These are phyloP conservation scores for Oxyteleia sp. DNA, from an alignment of 2,888 invertebrate species.

Conservation along the genomic window DNA sequence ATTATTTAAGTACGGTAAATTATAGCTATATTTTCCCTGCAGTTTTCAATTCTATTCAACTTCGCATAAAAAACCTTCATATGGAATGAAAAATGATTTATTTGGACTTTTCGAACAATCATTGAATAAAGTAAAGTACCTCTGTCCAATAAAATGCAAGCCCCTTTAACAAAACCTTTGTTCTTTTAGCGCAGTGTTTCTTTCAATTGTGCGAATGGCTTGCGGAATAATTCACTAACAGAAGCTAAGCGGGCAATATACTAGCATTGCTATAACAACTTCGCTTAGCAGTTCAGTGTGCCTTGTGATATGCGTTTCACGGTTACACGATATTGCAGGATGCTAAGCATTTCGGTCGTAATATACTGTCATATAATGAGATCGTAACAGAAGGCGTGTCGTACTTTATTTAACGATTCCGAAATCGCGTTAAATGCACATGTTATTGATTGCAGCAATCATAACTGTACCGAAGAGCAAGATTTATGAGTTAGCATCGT, in stretches of 20 bases:
- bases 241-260: slow-evolving; percentile 46
- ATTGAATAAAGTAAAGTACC: slow-evolving; percentile 20
- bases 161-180: slow-evolving; percentile 32
- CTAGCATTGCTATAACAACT: slow-evolving; percentile 28
- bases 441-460: slow-evolving; percentile 63
- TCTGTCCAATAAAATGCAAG: slow-evolving; percentile 4
- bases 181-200: slow-evolving; percentile 30
- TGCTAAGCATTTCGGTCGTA: slow-evolving; percentile 64
- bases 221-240: slow-evolving; percentile 35
- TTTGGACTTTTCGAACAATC: not conserved
- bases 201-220: slow-evolving; percentile 38
- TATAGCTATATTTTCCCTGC: too few species aligned
- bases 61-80: too few species aligned
- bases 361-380: slow-evolving; percentile 65
- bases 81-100: too few species aligned
- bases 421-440: slow-evolving; percentile 53
- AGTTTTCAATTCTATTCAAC: too few species aligned
- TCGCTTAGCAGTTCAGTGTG: slow-evolving; percentile 36
- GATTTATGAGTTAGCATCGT: slow-evolving; percentile 36
- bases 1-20: too few species aligned
- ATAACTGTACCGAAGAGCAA: slow-evolving; percentile 57
- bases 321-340: slow-evolving; percentile 52
- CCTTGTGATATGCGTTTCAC: slow-evolving; percentile 59
- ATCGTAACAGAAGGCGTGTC: slow-evolving; percentile 63
- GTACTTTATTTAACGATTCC: slow-evolving; percentile 62